phyloP scores from a whole-genome alignment of 2,113 vertebrate species.

The Harpagus bidentatus region DNA sequence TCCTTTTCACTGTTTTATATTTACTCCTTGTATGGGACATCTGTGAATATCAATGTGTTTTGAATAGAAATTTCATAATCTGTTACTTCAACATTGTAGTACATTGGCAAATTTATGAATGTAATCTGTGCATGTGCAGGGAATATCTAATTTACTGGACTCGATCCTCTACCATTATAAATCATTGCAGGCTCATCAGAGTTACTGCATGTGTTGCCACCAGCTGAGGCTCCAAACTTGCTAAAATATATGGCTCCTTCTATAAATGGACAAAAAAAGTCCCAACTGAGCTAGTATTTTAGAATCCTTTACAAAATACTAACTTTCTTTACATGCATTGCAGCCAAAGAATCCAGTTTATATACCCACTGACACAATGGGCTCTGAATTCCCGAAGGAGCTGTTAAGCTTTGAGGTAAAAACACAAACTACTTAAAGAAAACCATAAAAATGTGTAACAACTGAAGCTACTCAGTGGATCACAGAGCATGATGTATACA shows the following conservation, averaged over 20 bases:
- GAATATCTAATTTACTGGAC: constrained; percentile 5
- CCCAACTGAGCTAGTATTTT: background rate
- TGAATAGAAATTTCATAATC: constrained; percentile 21
- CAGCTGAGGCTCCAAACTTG: background rate
- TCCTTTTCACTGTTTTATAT: background rate
- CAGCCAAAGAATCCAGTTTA: background rate
- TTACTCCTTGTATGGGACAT: background rate
- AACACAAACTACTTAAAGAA: background rate
- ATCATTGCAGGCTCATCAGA: constrained; percentile 27
- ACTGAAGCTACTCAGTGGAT: background rate
- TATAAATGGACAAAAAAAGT: background rate
- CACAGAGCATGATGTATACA: background rate
- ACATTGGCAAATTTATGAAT: background rate
- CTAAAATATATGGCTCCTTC: background rate
- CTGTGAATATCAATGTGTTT: background rate
- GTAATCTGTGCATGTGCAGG: background rate
- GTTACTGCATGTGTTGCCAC: background rate
- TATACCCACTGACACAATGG: background rate
- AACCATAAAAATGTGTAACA: background rate
- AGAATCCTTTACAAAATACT: background rate
- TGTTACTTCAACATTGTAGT: background rate
- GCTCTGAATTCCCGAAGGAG: background rate
- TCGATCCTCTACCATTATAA: background rate
- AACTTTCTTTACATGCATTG: background rate
- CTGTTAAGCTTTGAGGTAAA: background rate